Percentiles rank a stretch among this genome's conserved stretches.
phyloP scores from a whole-genome alignment of 2,888 invertebrate species.

The Gortyna flavago region DNA sequence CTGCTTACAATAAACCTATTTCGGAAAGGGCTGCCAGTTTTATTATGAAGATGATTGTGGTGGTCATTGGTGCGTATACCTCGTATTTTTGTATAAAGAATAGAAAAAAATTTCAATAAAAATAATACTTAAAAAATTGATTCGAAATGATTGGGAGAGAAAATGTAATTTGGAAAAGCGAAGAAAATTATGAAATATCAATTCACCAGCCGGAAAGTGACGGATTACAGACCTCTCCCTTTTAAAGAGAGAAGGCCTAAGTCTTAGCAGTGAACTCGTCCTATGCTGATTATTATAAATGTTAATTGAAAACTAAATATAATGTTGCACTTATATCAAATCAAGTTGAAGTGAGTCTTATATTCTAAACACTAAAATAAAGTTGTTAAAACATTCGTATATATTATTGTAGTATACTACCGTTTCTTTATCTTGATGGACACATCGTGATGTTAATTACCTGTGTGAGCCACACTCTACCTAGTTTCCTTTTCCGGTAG shows the following conservation, averaged over 20 bases:
- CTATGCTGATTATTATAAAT: neutral
- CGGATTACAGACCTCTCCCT: neutral
- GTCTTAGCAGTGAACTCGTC: neutral
- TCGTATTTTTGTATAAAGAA: neutral
- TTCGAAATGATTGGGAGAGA: neutral
- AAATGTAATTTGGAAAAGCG: neutral
- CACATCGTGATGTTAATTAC: conserved; percentile 61
- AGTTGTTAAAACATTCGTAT: conserved; percentile 2
- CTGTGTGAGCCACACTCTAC: conserved; percentile 41
- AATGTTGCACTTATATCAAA: neutral
- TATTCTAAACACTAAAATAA: neutral
- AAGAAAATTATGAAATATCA: neutral
- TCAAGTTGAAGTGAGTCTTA: neutral
- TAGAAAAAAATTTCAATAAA: neutral
- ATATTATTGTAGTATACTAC: neutral
- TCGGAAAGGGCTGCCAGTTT: conserved; percentile 92
- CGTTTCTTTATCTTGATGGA: conserved; percentile 56
- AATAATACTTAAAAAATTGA: no score
- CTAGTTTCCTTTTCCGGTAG: conserved; percentile 57
- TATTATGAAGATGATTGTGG: conserved; percentile 92
- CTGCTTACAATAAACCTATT: conserved; percentile 91
- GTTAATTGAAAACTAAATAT: neutral
- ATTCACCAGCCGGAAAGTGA: neutral
- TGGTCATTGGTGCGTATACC: conserved; percentile 88
- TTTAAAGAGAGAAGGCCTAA: neutral